Conservation (phyloP, 2,797 vertebrate species). For the Gymnodraco acuticeps region DNA sequence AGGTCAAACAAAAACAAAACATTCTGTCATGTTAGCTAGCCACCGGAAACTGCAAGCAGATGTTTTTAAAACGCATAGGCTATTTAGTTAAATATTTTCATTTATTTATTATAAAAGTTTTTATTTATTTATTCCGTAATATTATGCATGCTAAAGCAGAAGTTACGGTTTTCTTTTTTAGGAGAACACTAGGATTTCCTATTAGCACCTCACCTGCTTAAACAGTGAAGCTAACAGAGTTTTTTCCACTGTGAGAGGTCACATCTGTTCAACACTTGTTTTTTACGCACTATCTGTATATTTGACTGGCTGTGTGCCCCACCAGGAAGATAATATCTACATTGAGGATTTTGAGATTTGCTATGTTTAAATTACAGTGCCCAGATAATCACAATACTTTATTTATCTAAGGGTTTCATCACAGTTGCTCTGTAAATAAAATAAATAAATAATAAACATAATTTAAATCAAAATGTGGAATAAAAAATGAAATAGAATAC, state of each 20-base stretch:
- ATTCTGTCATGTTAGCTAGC: background rate
- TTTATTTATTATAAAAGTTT: background rate
- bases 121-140: too few species aligned
- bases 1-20: constrained; percentile 1
- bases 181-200: background rate
- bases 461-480: too few species aligned
- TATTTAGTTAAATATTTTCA: background rate
- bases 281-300: constrained; percentile 26
- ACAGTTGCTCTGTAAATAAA: too few species aligned
- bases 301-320: constrained; percentile 18
- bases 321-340: background rate
- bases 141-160: background rate
- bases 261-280: constrained; percentile 8
- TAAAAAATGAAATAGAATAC: too few species aligned
- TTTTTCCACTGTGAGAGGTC: background rate
- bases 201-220: constrained; percentile 9
- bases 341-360: background rate
- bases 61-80: background rate
- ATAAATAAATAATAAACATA: too few species aligned
- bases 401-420: too few species aligned
- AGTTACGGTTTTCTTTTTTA: background rate
- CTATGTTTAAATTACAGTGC: constrained; percentile 9
- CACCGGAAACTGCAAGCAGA: background rate
- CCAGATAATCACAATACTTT: background rate
- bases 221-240: background rate